phyloP scores from a whole-genome alignment of 2,113 vertebrate species.

The Ceratotherium simum region DNA sequence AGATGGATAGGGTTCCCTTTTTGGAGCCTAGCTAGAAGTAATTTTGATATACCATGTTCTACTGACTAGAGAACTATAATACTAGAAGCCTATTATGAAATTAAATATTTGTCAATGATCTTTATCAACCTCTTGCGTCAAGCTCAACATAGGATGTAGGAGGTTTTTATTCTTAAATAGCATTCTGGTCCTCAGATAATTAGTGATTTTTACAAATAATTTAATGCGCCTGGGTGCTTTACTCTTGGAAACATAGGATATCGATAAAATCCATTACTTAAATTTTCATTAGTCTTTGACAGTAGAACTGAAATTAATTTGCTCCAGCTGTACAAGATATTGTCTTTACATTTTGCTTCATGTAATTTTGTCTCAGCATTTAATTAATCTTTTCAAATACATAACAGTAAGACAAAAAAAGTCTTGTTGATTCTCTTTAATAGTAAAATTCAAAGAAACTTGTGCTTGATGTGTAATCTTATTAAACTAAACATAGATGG shows the following conservation, averaged over 20 bases:
- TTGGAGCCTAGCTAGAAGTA: not conserved
- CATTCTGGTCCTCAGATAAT: not conserved
- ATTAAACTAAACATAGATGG: not conserved
- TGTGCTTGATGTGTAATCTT: not conserved
- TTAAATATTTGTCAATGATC: not conserved
- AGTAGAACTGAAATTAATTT: constrained; percentile 21
- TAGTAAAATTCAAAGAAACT: not conserved
- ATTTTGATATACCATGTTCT: not conserved
- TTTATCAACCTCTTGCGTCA: not conserved
- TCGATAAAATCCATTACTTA: constrained; percentile 40
- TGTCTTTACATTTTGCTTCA: not conserved
- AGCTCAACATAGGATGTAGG: not conserved
- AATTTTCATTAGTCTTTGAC: constrained; percentile 29
- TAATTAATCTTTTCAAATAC: constrained; percentile 58
- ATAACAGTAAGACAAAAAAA: not conserved
- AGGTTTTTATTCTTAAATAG: not conserved
- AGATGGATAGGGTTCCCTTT: not conserved
- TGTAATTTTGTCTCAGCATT: constrained; percentile 46
- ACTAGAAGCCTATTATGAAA: not conserved
- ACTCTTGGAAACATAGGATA: not conserved
- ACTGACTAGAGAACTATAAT: not conserved
- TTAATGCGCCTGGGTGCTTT: not conserved
- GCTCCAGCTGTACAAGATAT: not conserved
- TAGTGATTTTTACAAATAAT: not conserved
- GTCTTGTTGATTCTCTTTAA: not conserved